Evolutionary conservation across 2,888 invertebrate species (phyloP), one percentile per base, ranked within the genome.

Genomic region (Euzetes globulus): DNA sequence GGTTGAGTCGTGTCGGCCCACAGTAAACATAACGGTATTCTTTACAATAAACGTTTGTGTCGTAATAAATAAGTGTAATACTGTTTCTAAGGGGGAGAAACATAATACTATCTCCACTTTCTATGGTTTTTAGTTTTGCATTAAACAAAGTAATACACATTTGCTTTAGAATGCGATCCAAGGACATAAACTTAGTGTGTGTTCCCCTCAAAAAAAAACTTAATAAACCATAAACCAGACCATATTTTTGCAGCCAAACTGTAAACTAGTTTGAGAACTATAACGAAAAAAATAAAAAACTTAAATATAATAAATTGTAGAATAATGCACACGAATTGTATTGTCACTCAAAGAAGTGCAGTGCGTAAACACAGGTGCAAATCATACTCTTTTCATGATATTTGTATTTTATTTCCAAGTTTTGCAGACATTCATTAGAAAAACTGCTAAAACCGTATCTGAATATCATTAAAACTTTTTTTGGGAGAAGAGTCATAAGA

Each of bases 261-360:
- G 27, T 29, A 58, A 27, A 58, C 11, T 58, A 22, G 25, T 27
- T 58, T 58, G 58, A 58, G 58, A 58, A 58, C 58, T 50, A 50
- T 58, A 29, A 27, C 29, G 19, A 37, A 65, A 65, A 37, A 37
- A 1, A 65, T 19, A 11, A 37, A 47, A 70, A 47, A 45, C 47
- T 70, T 70, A 45, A 70, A 70, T 70, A 70, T 37, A 58, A 25
- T 25, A 25, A 63, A 47, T 47, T 70, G 25, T 25, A 27, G 47
- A 70, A 47, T 70, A 47, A 47, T 47, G 37, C 45, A 19, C 22
- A 37, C 19, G 47, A 70, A 47, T 47, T 70, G 70, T 70, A 70
- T 47, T 70, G 70, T 70, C 70, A 70, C 70, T 70, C 70, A 70
- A 70, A 70, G 70, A 70, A 70, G 70, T 70, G 27, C 41, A 70